Evolutionary conservation across 2,113 vertebrate species (phyloP).

Genomic region (cat (Felis catus)): F.catus_Fca126_mat1.0 CM031415.1:89366501-89367000

Average conservation of each 20-base stretch:
- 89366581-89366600: neutral
- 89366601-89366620: too few species aligned
- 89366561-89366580: too few species aligned
- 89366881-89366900: neutral
- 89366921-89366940: neutral
- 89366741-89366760: neutral
- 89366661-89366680: neutral
- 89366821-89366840: neutral
- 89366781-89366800: neutral
- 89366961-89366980: neutral
- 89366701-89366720: neutral
- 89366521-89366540: neutral
- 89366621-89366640: fast-evolving
- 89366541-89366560: neutral
- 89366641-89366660: neutral
- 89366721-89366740: neutral
- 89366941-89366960: neutral
- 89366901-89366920: neutral
- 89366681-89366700: too few species aligned
- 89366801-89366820: neutral
- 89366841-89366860: neutral
- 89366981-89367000: neutral
- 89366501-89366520: neutral
- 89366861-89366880: neutral
- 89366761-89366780: neutral